A percentile compares a stretch with the other conserved stretches of the same genome.
Conservation (phyloP, 2,113 vertebrate genomes). For the Parus major region DNA sequence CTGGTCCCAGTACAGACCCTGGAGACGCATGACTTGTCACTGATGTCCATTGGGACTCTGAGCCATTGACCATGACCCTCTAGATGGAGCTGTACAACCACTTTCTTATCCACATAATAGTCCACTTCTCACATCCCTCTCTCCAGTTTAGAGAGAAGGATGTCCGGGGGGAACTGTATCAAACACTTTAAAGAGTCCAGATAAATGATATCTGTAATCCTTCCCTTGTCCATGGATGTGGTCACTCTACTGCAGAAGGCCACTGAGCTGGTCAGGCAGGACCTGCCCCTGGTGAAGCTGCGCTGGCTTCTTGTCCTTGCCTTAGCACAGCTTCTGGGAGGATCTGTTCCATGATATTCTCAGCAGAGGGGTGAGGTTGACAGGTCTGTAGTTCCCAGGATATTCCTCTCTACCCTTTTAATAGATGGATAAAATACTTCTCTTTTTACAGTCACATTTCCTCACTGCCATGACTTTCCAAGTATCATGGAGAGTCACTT, state of each 20-base stretch:
- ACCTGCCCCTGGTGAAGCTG: not conserved
- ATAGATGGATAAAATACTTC: not conserved
- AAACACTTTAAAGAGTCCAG: not conserved
- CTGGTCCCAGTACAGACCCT: fast-evolving
- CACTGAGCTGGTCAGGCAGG: not conserved
- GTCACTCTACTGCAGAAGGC: not conserved
- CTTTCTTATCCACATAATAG: not conserved
- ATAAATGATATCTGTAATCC: not conserved
- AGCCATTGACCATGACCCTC: not conserved
- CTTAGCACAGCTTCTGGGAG: not conserved
- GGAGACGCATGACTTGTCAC: too few species aligned
- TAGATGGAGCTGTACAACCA: not conserved
- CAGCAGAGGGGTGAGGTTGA: not conserved
- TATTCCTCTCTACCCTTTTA: not conserved
- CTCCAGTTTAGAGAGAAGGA: not conserved
- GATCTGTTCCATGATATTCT: not conserved
- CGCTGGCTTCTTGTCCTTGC: not conserved
- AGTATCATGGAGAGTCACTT: not conserved
- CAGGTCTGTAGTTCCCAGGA: not conserved
- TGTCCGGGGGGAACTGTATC: not conserved
- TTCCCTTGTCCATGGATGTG: not conserved
- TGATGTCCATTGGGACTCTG: not conserved
- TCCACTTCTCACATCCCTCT: not conserved
- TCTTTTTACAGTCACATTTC: not conserved
- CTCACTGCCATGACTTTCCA: not conserved